These are phyloP conservation scores for Littorina saxatilis DNA, from an alignment of 1,140 invertebrate species.

Conservation along the genomic window DNA sequence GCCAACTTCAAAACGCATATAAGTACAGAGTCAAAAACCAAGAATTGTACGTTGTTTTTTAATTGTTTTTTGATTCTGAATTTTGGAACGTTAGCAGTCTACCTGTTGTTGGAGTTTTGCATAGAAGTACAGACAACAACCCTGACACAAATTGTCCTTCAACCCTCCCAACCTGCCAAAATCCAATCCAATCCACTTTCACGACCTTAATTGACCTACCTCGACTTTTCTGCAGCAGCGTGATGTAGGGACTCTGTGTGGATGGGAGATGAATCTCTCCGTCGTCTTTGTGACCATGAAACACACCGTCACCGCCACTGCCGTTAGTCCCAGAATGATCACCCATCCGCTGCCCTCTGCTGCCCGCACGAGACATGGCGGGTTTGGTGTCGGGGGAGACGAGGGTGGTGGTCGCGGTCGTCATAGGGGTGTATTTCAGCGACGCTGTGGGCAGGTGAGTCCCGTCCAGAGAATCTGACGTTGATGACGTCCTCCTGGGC, in stretches of 20 bases:
- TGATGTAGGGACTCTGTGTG: conserved; percentile 92
- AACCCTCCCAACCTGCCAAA: too few species aligned
- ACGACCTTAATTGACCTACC: conserved; percentile 83
- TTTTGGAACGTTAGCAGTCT: too few species aligned
- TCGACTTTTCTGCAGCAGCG: conserved; percentile 90
- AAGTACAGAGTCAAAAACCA: too few species aligned
- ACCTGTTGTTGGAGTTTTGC: too few species aligned
- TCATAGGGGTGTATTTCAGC: conserved; percentile 13
- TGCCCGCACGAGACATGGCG: neutral
- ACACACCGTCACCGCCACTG: conserved; percentile 30
- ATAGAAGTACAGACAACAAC: too few species aligned
- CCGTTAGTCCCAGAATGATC: conserved; percentile 53
- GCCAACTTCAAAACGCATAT: too few species aligned
- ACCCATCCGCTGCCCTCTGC: neutral
- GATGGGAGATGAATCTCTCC: conserved; percentile 81
- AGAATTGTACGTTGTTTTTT: too few species aligned
- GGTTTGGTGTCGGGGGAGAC: neutral
- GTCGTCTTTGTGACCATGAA: conserved; percentile 24
- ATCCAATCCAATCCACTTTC: too few species aligned
- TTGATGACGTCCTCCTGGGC: conserved; percentile 21
- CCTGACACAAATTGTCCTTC: too few species aligned
- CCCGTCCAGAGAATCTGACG: conserved; percentile 35
- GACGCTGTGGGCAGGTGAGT: conserved; percentile 6
- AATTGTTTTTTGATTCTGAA: too few species aligned
- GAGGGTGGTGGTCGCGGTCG: neutral